Evolutionary conservation across 2,888 invertebrate species (phyloP).

Genomic region (Eugnorisma glareosa): DNA sequence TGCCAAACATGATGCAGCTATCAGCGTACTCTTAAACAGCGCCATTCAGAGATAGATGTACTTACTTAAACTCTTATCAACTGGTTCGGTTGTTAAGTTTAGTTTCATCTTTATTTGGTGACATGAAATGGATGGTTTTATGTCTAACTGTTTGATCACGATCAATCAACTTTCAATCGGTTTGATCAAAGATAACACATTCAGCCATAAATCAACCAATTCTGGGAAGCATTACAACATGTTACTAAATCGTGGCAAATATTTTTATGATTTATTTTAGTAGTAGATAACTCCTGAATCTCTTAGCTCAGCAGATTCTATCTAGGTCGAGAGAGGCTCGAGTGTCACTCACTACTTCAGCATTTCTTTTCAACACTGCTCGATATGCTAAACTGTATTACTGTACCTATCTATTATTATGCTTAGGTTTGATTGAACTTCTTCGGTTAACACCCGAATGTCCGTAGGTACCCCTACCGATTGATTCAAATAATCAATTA

Average conservation of each 20-base stretch:
- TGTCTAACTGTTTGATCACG: background rate
- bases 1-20: background rate
- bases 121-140: background rate
- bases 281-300: background rate
- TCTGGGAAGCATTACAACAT: background rate
- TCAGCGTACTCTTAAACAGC: background rate
- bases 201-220: background rate
- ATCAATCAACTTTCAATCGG: background rate
- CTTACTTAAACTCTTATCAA: background rate
- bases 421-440: background rate
- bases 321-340: slow-evolving; percentile 27
- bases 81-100: background rate
- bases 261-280: background rate
- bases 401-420: background rate
- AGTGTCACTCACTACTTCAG: slow-evolving; percentile 1
- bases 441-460: background rate
- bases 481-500: background rate
- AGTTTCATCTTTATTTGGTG: background rate
- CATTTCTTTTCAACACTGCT: slow-evolving; percentile 14
- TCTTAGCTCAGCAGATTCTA: slow-evolving; percentile 2
- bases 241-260: slow-evolving; percentile 3
- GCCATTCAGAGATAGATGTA: background rate
- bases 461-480: background rate
- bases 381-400: slow-evolving; percentile 1
- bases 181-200: background rate